Base-by-base conservation (phyloP, 2,888 invertebrate species). In the Marasmarcha lunaedactyla region DNA sequence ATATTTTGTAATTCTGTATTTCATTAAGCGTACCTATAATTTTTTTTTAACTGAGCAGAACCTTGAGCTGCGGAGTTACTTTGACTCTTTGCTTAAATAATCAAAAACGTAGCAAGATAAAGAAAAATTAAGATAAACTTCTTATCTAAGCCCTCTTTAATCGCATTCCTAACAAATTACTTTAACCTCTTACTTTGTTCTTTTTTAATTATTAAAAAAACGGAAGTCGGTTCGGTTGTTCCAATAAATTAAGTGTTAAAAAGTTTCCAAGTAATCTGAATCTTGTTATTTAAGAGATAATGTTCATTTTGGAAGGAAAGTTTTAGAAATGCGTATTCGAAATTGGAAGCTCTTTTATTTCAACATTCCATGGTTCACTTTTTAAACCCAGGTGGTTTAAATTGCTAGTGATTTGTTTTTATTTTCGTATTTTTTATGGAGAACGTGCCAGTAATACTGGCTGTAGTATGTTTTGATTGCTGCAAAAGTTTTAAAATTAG, bases 341-440 rank as follows among this genome's bases (percentile, higher is more conserved):
- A 62, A 66, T 67, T 72, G 74, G 79, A 74, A 78, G 78, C 76
- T 54, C 55, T 53, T 65, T 64, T 59, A 51, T 69, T 72, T 69
- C 74, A 65, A 78, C 73, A 81, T 79, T 81, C 79, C 76, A 52
- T 43, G 46, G 66, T 70, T 72, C 67, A 63, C 60, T 72, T 78
- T 76, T 74, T 70, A 59, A 71, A 72, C 65, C 67, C 59, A 57
- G 66, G 64, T 63, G 63, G 57, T 71, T 70, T 70, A 71, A 77
- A 72, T 72, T 70, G 71, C 71, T 57, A 54, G 64, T 48, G 63
- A 65, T 71, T 70, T 70, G 61, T 68, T 70, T 69, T 70, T 63
- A 54, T 55, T 59, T 20, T 49, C 52, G 46, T 43, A 20, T 20
- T 20, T 20, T 5, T 20, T 20, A 20, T 20, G 7, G 7, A 20